Evolutionary conservation across 1,140 invertebrate species (phyloP).

Genomic region (Samia ricini): DNA sequence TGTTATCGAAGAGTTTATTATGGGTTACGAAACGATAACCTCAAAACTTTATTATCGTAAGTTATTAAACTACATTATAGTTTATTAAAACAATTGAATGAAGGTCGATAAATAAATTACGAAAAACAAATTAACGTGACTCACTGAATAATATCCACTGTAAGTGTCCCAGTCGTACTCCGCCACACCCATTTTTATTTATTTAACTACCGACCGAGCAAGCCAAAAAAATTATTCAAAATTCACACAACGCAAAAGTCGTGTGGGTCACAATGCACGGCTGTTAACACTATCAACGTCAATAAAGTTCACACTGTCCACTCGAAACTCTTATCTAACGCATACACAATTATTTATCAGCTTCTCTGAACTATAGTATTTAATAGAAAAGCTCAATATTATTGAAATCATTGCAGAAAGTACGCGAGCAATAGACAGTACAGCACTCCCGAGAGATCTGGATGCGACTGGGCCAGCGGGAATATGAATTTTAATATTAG

Average conservation of each 20-base stretch:
- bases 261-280: slow-evolving; percentile 19
- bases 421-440: slow-evolving; percentile 28
- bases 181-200: slow-evolving; percentile 68
- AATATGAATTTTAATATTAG: slow-evolving; percentile 76
- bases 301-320: slow-evolving; percentile 30
- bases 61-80: background rate
- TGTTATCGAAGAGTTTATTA: background rate
- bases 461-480: slow-evolving; percentile 66
- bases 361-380: slow-evolving; percentile 46
- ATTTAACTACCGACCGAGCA: background rate
- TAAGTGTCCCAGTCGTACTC: slow-evolving; percentile 71
- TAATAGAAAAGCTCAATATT: slow-evolving; percentile 48
- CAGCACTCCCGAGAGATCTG: slow-evolving; percentile 57
- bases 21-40: background rate
- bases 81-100: background rate
- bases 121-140: slow-evolving; percentile 23
- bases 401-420: slow-evolving; percentile 56
- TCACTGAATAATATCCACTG: slow-evolving; percentile 70
- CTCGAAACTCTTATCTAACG: slow-evolving; percentile 54
- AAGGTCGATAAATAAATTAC: background rate
- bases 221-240: slow-evolving; percentile 25
- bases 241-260: background rate
- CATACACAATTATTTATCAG: slow-evolving; percentile 64
- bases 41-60: background rate
- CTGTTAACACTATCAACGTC: slow-evolving; percentile 22